Evolutionary conservation across 2,113 vertebrate genomes (phyloP).

Genomic region (Microcebus murinus): DNA sequence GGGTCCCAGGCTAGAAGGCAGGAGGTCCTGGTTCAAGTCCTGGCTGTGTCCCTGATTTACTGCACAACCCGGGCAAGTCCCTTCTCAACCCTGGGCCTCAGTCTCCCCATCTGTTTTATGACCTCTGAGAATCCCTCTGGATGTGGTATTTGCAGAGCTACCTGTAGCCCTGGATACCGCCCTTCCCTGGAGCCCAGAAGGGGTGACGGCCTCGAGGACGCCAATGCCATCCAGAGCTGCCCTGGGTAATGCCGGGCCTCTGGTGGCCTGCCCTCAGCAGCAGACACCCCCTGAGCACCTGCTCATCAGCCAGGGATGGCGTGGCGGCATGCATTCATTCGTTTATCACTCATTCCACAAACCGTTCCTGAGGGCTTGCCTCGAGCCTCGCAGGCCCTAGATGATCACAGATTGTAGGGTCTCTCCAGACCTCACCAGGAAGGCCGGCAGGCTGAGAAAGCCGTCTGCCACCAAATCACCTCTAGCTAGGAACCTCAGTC

Average conservation of each 20-base stretch:
- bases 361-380: not conserved
- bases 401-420: not conserved
- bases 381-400: accelerated
- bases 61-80: not conserved
- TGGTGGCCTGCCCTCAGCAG: not conserved
- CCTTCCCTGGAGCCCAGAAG: not conserved
- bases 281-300: not conserved
- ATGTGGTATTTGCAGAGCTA: not conserved
- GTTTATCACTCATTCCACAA: not conserved
- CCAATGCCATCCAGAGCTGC: not conserved
- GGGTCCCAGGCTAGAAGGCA: not conserved
- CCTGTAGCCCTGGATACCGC: not conserved
- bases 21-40: not conserved
- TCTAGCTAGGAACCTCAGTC: not conserved
- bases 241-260: not conserved
- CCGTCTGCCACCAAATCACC: not conserved
- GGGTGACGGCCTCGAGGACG: not conserved
- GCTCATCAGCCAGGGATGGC: not conserved
- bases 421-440: not conserved
- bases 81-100: not conserved
- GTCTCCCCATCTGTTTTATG: not conserved
- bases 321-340: not conserved
- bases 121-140: not conserved
- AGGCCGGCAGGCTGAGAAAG: not conserved
- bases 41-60: not conserved